These are phyloP conservation scores for Chelidonichthys spinosus DNA, from an alignment of 2,797 vertebrate species.

Conservation along the genomic window DNA sequence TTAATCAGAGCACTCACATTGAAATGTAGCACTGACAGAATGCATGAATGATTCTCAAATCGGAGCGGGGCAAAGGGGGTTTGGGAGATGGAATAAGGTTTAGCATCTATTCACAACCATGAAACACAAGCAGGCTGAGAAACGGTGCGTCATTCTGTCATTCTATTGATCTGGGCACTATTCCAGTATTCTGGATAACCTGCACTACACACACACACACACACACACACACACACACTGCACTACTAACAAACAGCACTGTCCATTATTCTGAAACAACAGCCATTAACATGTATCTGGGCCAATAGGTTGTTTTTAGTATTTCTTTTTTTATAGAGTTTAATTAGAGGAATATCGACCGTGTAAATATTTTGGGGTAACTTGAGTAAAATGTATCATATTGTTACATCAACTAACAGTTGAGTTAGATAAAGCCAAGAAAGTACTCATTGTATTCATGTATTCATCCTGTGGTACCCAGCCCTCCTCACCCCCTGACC, in stretches of 20 bases:
- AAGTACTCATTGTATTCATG: conserved; percentile 29
- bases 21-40: neutral
- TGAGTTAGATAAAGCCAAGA: neutral
- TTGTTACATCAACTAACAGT: conserved; percentile 12
- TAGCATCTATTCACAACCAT: neutral
- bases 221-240: too few relatives aligned
- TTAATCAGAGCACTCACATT: neutral
- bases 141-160: too few relatives aligned
- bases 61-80: neutral
- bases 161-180: too few relatives aligned
- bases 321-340: too few relatives aligned
- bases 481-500: conserved; percentile 42
- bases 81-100: neutral
- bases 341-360: neutral
- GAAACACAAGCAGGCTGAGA: neutral
- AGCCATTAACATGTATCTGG: too few relatives aligned
- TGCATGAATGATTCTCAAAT: neutral
- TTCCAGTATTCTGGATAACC: too few relatives aligned
- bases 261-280: too few relatives aligned
- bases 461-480: conserved; percentile 35
- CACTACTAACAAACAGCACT: too few relatives aligned
- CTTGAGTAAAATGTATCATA: neutral
- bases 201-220: too few relatives aligned
- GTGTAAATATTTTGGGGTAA: neutral
- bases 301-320: too few relatives aligned